Evolutionary conservation across 1,140 invertebrate species (phyloP).

Genomic region (Musca vetustissima): DNA sequence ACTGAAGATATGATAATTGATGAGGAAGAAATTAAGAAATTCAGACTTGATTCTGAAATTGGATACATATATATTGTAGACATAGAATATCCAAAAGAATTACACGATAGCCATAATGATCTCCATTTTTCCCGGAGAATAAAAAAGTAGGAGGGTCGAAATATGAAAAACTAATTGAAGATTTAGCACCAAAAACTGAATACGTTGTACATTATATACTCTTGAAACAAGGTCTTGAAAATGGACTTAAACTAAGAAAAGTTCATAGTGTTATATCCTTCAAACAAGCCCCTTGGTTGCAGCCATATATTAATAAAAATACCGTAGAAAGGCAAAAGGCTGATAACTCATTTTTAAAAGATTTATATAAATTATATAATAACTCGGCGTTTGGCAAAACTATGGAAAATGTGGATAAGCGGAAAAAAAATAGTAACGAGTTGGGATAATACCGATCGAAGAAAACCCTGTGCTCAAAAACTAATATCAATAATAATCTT

Average conservation of each 20-base stretch:
- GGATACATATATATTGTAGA: conserved; percentile 57
- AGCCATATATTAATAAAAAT: conserved; percentile 56
- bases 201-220: conserved; percentile 59
- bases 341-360: conserved; percentile 58
- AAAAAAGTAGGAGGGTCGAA: conserved; percentile 1
- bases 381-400: conserved; percentile 59
- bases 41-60: no score
- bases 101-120: conserved; percentile 31
- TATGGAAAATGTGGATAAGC: conserved; percentile 59
- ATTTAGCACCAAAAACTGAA: conserved; percentile 44
- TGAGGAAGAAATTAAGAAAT: no score
- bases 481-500: conserved; percentile 52
- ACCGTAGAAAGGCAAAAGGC: conserved; percentile 49
- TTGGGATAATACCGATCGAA: conserved; percentile 49
- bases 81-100: conserved; percentile 45
- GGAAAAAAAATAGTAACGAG: conserved; percentile 45
- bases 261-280: conserved; percentile 59
- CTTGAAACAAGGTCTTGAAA: conserved; percentile 56
- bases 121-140: no score
- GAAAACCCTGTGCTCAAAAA: conserved; percentile 41
- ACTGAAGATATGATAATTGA: no score
- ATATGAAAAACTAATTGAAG: conserved; percentile 35
- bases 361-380: conserved; percentile 59
- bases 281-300: conserved; percentile 58
- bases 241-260: conserved; percentile 57